Conservation (phyloP, 1,140 invertebrate species). For the Drosophila tropicalis region DNA sequence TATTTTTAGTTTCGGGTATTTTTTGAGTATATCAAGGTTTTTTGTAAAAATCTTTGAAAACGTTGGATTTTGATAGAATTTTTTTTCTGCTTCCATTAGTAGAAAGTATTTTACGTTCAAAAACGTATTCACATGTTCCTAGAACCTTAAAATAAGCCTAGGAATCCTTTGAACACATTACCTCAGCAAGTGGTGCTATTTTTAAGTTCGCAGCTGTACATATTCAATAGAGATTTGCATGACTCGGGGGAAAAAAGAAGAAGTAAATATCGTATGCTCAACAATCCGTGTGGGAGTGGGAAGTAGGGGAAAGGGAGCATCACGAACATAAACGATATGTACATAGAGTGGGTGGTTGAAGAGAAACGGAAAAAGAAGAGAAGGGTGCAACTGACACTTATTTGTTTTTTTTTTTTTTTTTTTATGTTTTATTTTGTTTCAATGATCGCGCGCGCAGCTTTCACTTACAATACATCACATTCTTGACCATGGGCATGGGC, state of each 20-base stretch:
- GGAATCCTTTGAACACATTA: too few relatives aligned
- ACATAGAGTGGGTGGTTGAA: neutral
- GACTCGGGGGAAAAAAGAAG: neutral
- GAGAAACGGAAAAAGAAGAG: neutral
- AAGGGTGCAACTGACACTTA: slow-evolving; percentile 6
- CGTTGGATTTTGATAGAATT: too few relatives aligned
- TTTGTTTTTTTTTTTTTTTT: neutral
- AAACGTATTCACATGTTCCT: too few relatives aligned
- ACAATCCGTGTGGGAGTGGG: neutral
- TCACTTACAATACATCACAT: slow-evolving; percentile 69
- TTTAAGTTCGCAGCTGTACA: too few relatives aligned
- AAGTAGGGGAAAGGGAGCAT: neutral
- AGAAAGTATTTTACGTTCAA: too few relatives aligned
- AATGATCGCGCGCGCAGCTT: slow-evolving; percentile 19
- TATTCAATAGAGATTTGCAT: slow-evolving; percentile 1
- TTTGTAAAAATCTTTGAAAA: too few relatives aligned
- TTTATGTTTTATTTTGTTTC: too few relatives aligned
- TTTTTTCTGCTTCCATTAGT: too few relatives aligned
- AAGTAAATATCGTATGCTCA: neutral
- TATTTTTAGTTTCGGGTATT: too few relatives aligned
- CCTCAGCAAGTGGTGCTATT: too few relatives aligned
- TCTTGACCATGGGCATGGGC: slow-evolving; percentile 52
- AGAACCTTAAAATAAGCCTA: too few relatives aligned
- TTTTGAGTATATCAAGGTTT: too few relatives aligned
- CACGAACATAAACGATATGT: neutral